These are phyloP conservation scores for Dynastes maya DNA, from an alignment of 2,888 invertebrate genomes.

Conservation along the genomic window DNA sequence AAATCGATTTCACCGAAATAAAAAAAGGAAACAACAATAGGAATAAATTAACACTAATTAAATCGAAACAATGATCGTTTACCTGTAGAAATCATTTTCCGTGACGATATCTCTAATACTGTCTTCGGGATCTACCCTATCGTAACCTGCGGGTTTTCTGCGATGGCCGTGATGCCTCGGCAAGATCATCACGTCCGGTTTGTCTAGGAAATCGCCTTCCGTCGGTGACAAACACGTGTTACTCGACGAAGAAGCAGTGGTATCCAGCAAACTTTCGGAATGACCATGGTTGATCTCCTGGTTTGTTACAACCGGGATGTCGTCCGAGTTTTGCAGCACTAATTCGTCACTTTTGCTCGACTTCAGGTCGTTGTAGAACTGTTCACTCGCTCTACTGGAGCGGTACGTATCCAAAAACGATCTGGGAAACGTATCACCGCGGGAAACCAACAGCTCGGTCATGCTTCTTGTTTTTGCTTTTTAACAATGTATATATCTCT, in stretches of 20 bases:
- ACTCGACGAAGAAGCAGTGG: slow-evolving; percentile 50
- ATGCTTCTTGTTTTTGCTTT: slow-evolving; percentile 58
- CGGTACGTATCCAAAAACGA: slow-evolving; percentile 69
- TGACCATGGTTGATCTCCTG: slow-evolving; percentile 71
- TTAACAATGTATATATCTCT: background rate
- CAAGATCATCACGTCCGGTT: slow-evolving; percentile 62
- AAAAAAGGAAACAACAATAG: slow-evolving; percentile 42
- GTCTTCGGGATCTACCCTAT: slow-evolving; percentile 76
- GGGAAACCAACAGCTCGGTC: slow-evolving; percentile 69
- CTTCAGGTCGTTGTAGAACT: slow-evolving; percentile 70
- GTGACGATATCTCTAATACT: slow-evolving; percentile 77
- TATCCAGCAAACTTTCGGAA: slow-evolving; percentile 69
- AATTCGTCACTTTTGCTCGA: slow-evolving; percentile 73
- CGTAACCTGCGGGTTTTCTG: slow-evolving; percentile 69
- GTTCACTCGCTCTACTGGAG: slow-evolving; percentile 65
- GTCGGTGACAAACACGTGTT: slow-evolving; percentile 65
- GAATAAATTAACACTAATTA: slow-evolving; percentile 9
- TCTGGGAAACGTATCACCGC: slow-evolving; percentile 70
- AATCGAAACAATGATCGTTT: slow-evolving; percentile 37
- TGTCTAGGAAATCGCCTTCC: slow-evolving; percentile 64
- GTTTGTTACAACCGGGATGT: slow-evolving; percentile 63
- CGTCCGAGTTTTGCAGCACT: slow-evolving; percentile 70
- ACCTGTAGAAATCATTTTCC: slow-evolving; percentile 78
- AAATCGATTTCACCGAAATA: slow-evolving; percentile 21
- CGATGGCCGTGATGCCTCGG: slow-evolving; percentile 59